Evolutionary conservation across 2,888 invertebrate genomes (phyloP).

Genomic region (Celastrina argiolus): DNA sequence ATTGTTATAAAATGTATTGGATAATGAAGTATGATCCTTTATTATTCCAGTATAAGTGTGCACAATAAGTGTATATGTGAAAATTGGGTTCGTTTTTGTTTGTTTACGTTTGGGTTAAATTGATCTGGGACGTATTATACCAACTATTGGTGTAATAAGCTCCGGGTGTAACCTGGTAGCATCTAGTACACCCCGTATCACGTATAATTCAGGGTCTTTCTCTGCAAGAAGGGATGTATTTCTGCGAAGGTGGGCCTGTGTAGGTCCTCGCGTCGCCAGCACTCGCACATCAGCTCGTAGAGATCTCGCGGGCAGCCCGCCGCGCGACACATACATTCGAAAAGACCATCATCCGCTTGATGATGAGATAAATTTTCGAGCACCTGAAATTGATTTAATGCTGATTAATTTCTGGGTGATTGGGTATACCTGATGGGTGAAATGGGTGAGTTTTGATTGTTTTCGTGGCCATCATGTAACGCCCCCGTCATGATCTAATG

Average conservation of each 20-base stretch:
- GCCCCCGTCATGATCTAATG: too few species aligned
- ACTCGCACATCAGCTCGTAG: slow-evolving; percentile 90
- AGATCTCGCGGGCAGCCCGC: slow-evolving; percentile 87
- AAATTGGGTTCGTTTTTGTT: too few species aligned
- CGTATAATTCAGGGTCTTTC: slow-evolving; percentile 55
- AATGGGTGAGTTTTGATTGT: background rate
- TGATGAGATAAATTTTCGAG: slow-evolving; percentile 88
- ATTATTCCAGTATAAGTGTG: too few species aligned
- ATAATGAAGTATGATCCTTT: too few species aligned
- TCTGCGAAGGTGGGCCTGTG: slow-evolving; percentile 89
- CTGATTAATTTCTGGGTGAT: background rate
- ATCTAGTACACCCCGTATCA: slow-evolving; percentile 41
- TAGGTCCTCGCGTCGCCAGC: slow-evolving; percentile 87
- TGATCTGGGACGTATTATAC: too few species aligned
- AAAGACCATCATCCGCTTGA: slow-evolving; percentile 79
- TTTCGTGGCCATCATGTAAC: too few species aligned
- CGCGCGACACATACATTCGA: slow-evolving; percentile 81
- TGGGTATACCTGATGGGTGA: background rate
- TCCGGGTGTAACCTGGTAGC: background rate
- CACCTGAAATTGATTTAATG: slow-evolving; percentile 68
- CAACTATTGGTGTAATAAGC: too few species aligned
- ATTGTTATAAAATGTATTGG: too few species aligned
- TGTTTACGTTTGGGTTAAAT: too few species aligned
- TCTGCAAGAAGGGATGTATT: slow-evolving; percentile 88
- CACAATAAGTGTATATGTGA: too few species aligned